phyloP scores from a whole-genome alignment of 23 tunicate species.

The Botrylloides violaceus region DNA sequence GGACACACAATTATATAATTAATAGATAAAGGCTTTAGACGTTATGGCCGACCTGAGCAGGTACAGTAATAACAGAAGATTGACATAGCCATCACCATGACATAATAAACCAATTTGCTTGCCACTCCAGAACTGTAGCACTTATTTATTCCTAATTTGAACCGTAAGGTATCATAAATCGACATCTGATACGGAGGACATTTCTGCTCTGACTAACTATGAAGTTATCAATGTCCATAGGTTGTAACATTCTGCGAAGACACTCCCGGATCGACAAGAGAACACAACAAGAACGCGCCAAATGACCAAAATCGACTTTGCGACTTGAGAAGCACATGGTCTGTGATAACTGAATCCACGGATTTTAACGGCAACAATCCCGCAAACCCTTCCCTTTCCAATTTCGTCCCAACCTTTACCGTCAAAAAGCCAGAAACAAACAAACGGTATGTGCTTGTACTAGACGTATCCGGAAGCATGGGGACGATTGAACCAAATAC shows the following conservation, averaged over 20 bases:
- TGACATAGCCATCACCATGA: no score
- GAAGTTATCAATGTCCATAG: slow-evolving; percentile 27
- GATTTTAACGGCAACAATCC: slow-evolving; percentile 28
- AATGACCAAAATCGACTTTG: slow-evolving; percentile 46
- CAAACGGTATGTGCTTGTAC: slow-evolving; percentile 41
- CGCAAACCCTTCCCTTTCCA: background rate
- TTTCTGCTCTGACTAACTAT: no score
- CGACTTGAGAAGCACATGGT: slow-evolving; percentile 44
- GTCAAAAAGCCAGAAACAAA: slow-evolving; percentile 15
- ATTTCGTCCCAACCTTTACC: slow-evolving; percentile 25
- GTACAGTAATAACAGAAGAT: no score
- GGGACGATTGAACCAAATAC: slow-evolving; percentile 11
- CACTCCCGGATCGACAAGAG: slow-evolving; percentile 20
- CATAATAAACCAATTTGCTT: no score
- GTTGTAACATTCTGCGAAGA: slow-evolving; percentile 51
- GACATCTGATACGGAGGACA: no score
- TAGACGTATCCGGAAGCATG: slow-evolving; percentile 69
- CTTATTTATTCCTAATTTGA: no score
- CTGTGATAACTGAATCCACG: slow-evolving; percentile 27
- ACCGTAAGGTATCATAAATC: no score
- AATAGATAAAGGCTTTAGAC: no score
- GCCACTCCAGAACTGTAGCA: no score
- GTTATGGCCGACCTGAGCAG: no score
- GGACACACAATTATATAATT: no score
- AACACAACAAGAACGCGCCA: slow-evolving; percentile 44